Conservation (phyloP, 2,888 invertebrate genomes). For the Lucinisca nassula region DNA sequence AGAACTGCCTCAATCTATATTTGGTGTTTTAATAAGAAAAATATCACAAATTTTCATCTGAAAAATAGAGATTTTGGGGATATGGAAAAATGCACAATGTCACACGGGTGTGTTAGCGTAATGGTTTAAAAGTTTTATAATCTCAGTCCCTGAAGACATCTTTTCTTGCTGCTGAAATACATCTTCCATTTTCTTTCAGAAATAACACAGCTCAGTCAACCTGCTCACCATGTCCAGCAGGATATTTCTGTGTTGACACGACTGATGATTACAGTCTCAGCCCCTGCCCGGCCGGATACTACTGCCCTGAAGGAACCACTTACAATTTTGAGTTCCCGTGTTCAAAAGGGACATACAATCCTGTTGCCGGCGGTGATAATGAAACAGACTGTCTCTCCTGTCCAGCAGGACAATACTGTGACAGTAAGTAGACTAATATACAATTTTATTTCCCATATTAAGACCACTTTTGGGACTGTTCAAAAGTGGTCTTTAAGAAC, state of each 20-base stretch:
- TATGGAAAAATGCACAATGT: too few relatives aligned
- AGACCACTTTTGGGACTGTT: too few relatives aligned
- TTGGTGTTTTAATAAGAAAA: too few relatives aligned
- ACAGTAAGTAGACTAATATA: constrained; percentile 80
- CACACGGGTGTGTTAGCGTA: too few relatives aligned
- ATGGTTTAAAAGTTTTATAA: too few relatives aligned
- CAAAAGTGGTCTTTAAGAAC: too few relatives aligned
- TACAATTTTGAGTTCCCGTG: constrained; percentile 83
- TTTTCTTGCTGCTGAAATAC: too few relatives aligned
- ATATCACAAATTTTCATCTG: too few relatives aligned
- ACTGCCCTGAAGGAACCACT: constrained; percentile 84
- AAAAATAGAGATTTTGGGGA: too few relatives aligned
- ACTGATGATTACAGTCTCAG: constrained; percentile 80
- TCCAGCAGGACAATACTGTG: constrained; percentile 85
- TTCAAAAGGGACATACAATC: constrained; percentile 84
- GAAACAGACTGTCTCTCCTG: constrained; percentile 82
- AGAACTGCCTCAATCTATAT: too few relatives aligned
- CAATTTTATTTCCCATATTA: too few relatives aligned
- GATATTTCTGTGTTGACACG: constrained; percentile 84
- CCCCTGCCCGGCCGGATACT: constrained; percentile 84
- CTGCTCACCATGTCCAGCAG: constrained; percentile 83
- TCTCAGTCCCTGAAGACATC: too few relatives aligned
- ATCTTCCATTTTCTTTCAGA: constrained; percentile 77
- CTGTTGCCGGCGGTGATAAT: constrained; percentile 76
- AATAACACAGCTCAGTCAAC: constrained; percentile 75